Base-by-base conservation (phyloP, 2,113 vertebrate species). In the Lasiurus borealis region DNA sequence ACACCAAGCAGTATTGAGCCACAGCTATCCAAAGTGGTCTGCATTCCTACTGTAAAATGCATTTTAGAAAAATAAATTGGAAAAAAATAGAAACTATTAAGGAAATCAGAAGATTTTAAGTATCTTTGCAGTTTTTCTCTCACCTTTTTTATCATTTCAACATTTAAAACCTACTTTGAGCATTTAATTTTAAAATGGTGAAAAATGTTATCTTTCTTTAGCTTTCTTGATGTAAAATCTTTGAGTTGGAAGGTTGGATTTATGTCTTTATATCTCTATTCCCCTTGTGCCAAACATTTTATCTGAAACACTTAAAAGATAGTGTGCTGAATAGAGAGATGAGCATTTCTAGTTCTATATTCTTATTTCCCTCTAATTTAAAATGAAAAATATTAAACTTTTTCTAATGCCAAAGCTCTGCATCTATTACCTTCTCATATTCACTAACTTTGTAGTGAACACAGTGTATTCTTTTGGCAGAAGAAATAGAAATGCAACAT, bases 31-130 rank as follows among this genome's bases (percentile, higher is more conserved):
- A 97, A 94, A 97, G 91, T 93, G 95, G 91, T 91, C 98, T 97
- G 96, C 97, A 97, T 98, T 98, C 98, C 98, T 98, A 97, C 96
- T 98, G 96, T 97, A 98, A 95, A 92, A 90, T 93, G 15, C 52
- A 89, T 85, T 92, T 14, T 78, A 88, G 62, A 97, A 97, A 94
- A 93, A 95, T 91, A 94, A 97, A 97, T 46, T 8, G 25, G 2
- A 21, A 57, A 57, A 57, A 57, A 91, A 86, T 78, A 80, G 59
- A 40, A 92, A 52, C 19, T 36, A 5, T 80, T 84, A 87, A 91
- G 69, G n/a, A 73, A 96, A 86, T 36, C 57, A 84, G 73, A 87
- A 96, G 64, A 93, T 94, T 95, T 75, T 94, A 73, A 80, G 16
- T 86, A 87, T 86, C 54, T 91, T 84, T 88, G 54, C 52, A 82